Base-by-base conservation (phyloP, 2,113 vertebrate genomes). In the Barnardius zonarius region DNA sequence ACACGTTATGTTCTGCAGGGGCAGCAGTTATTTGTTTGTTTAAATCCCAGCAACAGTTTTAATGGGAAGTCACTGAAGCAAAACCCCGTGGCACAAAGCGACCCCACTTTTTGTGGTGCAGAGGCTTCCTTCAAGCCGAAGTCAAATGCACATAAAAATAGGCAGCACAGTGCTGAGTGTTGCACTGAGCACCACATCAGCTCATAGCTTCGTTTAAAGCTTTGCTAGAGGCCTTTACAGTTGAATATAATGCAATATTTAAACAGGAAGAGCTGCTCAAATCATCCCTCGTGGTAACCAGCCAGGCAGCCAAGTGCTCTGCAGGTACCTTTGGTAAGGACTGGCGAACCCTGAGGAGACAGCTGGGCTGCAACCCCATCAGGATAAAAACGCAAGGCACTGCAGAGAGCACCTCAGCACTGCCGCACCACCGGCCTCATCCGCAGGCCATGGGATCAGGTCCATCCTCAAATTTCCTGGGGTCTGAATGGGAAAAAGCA, bases 401-500 rank as follows among this genome's bases (percentile, higher is more conserved):
- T 8, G 17, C 37, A 15, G 1, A n/a, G 10, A 84, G 57, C 69
- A 17, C n/a, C 46, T 61, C 57, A 28, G 11, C 15, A 12, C 0
- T 49, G 85, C 55, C 77, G 10, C 20, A 35, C 7, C 69, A 18
- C 11, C 0, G 1, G 22, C n/a, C 43, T 15, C n/a, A 33, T 2
- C 11, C 30, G 4, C 25, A 6, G 5, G 8, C 0, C 0, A 25
- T 6, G 5, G 30, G 39, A 83, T 48, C 30, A 43, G 41, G 61
- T n/a, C 64, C 6, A 2, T 4, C 64, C 27, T 13, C 33, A 3
- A 1, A 5, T 31, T 48, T 37, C 35, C 25, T 27, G 39, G 5
- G 39, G 8, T 30, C 63, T 22, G 51, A 33, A 16, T 0, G 0
- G 25, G 35, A 23, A 31, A 20, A 27, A 54, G 14, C 64, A 49